A percentile compares a stretch with the other conserved stretches of the same genome.
These are phyloP conservation scores for Muraenolepis orangiensis DNA, from an alignment of 2,797 vertebrate genomes.

Conservation along the genomic window DNA sequence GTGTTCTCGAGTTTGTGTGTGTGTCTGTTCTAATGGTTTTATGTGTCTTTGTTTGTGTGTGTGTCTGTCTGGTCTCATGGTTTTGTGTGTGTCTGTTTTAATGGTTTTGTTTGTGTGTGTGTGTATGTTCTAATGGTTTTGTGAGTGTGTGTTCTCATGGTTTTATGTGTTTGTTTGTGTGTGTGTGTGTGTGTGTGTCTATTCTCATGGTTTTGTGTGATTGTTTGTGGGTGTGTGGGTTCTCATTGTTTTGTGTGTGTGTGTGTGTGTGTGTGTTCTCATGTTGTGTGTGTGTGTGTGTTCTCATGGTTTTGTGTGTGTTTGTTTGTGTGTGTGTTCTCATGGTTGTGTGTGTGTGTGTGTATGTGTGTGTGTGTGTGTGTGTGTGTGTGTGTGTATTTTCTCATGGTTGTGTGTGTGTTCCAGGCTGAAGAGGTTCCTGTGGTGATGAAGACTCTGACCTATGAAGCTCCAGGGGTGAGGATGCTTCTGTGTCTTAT, in stretches of 20 bases:
- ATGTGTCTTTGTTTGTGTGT: too few species aligned
- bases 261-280: neutral
- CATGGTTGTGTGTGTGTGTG: neutral
- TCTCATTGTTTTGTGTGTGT: neutral
- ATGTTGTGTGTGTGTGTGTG: neutral
- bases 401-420: neutral
- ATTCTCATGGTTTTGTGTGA: neutral
- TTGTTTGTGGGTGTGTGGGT: neutral
- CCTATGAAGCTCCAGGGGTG: constrained; percentile 56
- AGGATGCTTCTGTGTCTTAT: constrained; percentile 16
- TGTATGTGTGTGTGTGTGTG: neutral
- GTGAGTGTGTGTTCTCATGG: constrained; percentile 65
- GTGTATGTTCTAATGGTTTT: constrained; percentile 55
- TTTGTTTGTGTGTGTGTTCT: too few species aligned
- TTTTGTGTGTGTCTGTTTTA: too few species aligned
- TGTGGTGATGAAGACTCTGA: constrained; percentile 52
- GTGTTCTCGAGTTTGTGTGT: too few species aligned
- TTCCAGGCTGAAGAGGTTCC: constrained; percentile 41
- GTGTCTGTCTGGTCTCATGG: too few species aligned
- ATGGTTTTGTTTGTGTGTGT: constrained; percentile 59
- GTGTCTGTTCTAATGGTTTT: too few species aligned
- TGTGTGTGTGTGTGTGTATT: neutral
- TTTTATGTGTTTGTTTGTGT: constrained; percentile 34
- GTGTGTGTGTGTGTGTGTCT: neutral
- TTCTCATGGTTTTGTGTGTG: too few species aligned